Evolutionary conservation across 2,113 vertebrate species (phyloP).

Genomic region (Hippopotamus amphibius): DNA sequence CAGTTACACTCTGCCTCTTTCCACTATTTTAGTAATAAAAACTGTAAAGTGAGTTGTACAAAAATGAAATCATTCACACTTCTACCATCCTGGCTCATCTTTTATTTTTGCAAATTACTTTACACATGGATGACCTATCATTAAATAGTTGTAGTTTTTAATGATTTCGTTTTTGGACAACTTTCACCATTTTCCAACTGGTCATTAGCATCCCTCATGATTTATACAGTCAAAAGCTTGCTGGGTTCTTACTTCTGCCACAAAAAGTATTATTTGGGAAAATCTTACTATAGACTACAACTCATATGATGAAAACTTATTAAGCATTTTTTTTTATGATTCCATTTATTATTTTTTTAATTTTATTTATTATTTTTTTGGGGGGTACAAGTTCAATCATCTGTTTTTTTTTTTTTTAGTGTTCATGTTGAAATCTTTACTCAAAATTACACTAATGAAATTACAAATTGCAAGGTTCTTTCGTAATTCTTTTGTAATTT

Average conservation of each 20-base stretch:
- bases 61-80: neutral
- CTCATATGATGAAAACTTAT: neutral
- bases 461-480: neutral
- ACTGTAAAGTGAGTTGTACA: neutral
- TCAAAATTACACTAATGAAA: neutral
- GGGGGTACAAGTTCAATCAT: too few species aligned
- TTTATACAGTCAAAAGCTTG: neutral
- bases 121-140: neutral
- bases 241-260: neutral
- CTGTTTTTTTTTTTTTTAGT: neutral
- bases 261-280: slow-evolving; percentile 4
- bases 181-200: neutral
- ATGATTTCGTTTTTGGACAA: neutral
- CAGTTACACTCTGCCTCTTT: neutral
- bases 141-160: neutral
- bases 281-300: neutral
- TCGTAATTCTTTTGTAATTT: neutral
- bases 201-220: neutral
- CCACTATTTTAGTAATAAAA: neutral
- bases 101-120: neutral
- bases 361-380: too few species aligned
- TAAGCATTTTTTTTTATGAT: neutral
- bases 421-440: neutral
- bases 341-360: too few species aligned
- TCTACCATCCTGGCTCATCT: neutral